A percentile compares a stretch with the other conserved stretches of the same genome.
These are phyloP conservation scores for Phocoena phocoena DNA, from an alignment of 2,113 vertebrate species.

Conservation along the genomic window DNA sequence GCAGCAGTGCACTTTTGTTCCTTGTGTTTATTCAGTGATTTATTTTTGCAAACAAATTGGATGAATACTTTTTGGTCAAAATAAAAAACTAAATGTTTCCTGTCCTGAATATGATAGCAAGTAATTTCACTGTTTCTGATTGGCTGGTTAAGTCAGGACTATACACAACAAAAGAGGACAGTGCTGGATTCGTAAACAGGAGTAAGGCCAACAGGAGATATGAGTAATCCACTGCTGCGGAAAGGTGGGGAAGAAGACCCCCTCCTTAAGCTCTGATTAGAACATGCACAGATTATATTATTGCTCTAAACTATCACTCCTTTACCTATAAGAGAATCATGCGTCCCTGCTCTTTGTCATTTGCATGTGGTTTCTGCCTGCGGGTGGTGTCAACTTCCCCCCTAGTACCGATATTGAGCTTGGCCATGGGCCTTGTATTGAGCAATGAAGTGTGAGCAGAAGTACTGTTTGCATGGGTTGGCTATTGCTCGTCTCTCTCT, in stretches of 20 bases:
- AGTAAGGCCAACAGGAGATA: background rate
- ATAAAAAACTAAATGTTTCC: conserved; percentile 13
- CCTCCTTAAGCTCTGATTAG: background rate
- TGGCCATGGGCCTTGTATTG: background rate
- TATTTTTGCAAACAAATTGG: conserved; percentile 57
- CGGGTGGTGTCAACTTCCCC: background rate
- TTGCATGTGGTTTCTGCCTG: background rate
- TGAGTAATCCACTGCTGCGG: background rate
- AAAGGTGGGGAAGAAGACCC: background rate
- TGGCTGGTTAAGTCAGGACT: background rate
- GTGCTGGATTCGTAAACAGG: background rate
- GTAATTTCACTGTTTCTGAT: background rate
- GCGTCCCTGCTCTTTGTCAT: background rate
- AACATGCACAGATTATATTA: accelerated
- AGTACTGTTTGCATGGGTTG: background rate
- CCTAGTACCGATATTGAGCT: background rate
- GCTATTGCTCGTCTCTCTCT: background rate
- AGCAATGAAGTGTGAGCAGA: background rate
- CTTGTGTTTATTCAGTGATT: background rate
- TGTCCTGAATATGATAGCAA: background rate
- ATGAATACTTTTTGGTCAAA: background rate
- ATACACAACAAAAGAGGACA: background rate
- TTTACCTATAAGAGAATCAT: background rate
- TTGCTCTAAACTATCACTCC: background rate
- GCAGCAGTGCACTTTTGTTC: background rate